Evolutionary conservation across 2,797 vertebrate genomes (phyloP).

Genomic region (Tangara arthus): DNA sequence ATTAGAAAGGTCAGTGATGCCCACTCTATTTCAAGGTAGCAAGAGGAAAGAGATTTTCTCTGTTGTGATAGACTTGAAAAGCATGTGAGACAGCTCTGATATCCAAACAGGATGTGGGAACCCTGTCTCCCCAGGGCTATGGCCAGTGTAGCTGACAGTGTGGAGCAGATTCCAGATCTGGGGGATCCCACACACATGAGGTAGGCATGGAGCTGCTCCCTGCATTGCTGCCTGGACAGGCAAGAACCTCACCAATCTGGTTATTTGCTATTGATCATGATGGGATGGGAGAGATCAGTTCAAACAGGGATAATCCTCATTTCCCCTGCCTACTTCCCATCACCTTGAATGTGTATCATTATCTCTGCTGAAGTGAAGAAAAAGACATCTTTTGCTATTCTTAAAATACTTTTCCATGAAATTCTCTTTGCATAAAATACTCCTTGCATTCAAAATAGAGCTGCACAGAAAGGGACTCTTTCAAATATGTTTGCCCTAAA

Average conservation of each 20-base stretch:
- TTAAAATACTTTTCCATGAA: neutral
- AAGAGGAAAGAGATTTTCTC: neutral
- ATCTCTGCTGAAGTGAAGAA: neutral
- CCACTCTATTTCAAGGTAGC: neutral
- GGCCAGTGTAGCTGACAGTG: neutral
- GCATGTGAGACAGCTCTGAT: neutral
- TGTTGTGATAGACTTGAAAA: neutral
- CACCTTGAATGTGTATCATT: neutral
- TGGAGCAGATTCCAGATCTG: neutral
- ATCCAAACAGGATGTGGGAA: neutral
- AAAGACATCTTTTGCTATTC: neutral
- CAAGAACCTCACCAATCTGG: neutral
- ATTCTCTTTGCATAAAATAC: neutral
- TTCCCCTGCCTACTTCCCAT: neutral
- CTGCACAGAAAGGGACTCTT: neutral
- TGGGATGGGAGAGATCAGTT: neutral
- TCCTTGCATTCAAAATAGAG: neutral
- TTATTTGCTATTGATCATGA: neutral
- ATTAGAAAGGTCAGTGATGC: neutral
- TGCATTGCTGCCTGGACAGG: neutral
- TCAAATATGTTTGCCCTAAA: neutral
- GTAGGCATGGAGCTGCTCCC: neutral
- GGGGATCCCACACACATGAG: fast-evolving
- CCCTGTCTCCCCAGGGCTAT: neutral
- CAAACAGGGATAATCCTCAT: neutral